Percentiles rank a stretch among this genome's conserved stretches.
phyloP scores from a whole-genome alignment of 2,797 vertebrate genomes.

The Cyprinodon diabolis region DNA sequence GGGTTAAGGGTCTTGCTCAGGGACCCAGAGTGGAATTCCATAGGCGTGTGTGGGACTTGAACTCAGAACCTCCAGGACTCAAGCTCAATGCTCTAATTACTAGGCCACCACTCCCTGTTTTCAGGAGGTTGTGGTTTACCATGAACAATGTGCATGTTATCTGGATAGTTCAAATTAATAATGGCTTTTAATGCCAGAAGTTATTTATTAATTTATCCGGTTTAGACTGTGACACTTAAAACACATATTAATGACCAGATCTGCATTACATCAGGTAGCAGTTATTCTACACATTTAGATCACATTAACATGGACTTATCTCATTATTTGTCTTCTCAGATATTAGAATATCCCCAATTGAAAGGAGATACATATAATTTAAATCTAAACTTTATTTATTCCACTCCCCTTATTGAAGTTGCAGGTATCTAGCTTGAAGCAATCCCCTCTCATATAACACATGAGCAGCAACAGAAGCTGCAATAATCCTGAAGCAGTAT shows the following conservation, averaged over 20 bases:
- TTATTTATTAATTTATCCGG: background rate
- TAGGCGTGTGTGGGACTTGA: no score
- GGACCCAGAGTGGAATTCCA: no score
- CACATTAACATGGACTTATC: background rate
- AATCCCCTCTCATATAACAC: constrained; percentile 44
- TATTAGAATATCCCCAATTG: background rate
- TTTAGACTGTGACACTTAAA: background rate
- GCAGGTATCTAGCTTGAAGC: constrained; percentile 24
- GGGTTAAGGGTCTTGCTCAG: no score
- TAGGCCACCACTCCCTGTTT: no score
- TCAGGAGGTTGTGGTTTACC: background rate
- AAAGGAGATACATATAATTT: background rate
- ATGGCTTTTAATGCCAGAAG: background rate
- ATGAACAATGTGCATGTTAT: background rate
- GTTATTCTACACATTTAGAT: background rate
- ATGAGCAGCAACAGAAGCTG: constrained; percentile 49
- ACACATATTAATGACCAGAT: background rate
- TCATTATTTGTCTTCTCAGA: background rate
- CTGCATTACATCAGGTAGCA: background rate
- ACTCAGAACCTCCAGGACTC: no score
- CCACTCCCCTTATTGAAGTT: constrained; percentile 11
- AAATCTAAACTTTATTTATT: constrained; percentile 9
- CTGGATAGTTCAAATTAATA: background rate
- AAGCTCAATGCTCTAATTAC: no score
- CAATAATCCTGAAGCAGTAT: constrained; percentile 61